phyloP scores from a whole-genome alignment of 1,140 invertebrate genomes.

The Coelopa frigida region DNA sequence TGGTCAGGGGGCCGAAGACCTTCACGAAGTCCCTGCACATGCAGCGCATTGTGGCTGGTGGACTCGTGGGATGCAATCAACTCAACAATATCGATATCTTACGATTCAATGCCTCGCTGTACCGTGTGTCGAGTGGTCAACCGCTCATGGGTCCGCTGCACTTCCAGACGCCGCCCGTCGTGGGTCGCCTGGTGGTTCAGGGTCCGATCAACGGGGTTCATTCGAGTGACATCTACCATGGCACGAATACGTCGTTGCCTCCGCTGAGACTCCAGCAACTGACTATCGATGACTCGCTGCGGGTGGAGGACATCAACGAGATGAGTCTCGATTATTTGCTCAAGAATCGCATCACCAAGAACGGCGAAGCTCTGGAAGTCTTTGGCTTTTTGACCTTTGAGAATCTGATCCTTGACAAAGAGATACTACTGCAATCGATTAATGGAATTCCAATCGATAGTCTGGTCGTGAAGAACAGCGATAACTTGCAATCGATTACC shows the following conservation, averaged over 20 bases:
- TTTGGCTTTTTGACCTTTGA: constrained; percentile 31
- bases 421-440: constrained; percentile 20
- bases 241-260: constrained; percentile 14
- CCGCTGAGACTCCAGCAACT: constrained; percentile 13
- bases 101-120: constrained; percentile 30
- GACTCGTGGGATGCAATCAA: constrained; percentile 6
- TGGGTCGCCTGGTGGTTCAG: constrained; percentile 12
- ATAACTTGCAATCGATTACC: constrained; percentile 20
- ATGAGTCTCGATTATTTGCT: constrained; percentile 31
- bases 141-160: constrained; percentile 20
- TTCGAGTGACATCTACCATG: constrained; percentile 3
- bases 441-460: constrained; percentile 26
- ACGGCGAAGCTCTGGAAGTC: constrained; percentile 20
- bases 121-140: constrained; percentile 22
- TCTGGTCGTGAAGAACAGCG: constrained; percentile 20
- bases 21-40: constrained; percentile 12
- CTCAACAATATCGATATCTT: constrained; percentile 27
- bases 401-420: constrained; percentile 21
- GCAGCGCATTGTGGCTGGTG: constrained; percentile 5
- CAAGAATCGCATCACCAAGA: constrained; percentile 22
- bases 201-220: constrained; percentile 23
- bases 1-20: constrained; percentile 2
- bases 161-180: constrained; percentile 16
- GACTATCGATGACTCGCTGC: constrained; percentile 13
- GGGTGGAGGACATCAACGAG: constrained; percentile 20